Conservation (phyloP, 2,797 vertebrate genomes). For the Halcyon leucocephala region DNA sequence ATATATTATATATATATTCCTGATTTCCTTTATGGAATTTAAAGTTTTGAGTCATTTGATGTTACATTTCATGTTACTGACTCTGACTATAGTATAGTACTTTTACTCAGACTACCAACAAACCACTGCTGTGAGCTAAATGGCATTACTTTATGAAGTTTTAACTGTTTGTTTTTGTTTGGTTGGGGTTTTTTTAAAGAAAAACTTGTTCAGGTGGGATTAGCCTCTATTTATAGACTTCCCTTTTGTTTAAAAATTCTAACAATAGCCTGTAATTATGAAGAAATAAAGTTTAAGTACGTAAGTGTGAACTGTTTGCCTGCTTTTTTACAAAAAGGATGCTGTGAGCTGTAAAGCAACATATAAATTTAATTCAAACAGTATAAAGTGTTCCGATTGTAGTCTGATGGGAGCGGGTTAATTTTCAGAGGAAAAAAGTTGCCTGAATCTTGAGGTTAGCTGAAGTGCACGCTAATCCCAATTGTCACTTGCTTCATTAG, state of each 20-base stretch:
- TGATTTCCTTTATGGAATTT: conserved; percentile 72
- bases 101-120: conserved; percentile 77
- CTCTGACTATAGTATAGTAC: conserved; percentile 78
- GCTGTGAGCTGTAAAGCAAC: not conserved
- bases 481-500: not conserved
- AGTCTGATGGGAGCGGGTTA: not conserved
- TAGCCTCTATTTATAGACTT: conserved; percentile 82
- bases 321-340: not conserved
- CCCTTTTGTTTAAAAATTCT: conserved; percentile 85
- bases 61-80: conserved; percentile 78
- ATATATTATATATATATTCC: conserved; percentile 80
- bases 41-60: conserved; percentile 75
- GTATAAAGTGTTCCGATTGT: not conserved
- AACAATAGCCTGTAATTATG: conserved; percentile 89
- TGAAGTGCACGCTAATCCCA: not conserved
- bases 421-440: not conserved
- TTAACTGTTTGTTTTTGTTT: conserved; percentile 72
- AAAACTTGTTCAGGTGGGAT: conserved; percentile 66
- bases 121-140: conserved; percentile 85
- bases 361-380: not conserved
- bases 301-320: conserved; percentile 46
- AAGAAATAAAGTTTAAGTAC: conserved; percentile 84
- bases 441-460: not conserved
- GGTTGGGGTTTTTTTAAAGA: conserved; percentile 71
- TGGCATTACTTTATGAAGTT: conserved; percentile 82